phyloP scores from a whole-genome alignment of 2,113 vertebrate species.

The Pipra filicauda region DNA sequence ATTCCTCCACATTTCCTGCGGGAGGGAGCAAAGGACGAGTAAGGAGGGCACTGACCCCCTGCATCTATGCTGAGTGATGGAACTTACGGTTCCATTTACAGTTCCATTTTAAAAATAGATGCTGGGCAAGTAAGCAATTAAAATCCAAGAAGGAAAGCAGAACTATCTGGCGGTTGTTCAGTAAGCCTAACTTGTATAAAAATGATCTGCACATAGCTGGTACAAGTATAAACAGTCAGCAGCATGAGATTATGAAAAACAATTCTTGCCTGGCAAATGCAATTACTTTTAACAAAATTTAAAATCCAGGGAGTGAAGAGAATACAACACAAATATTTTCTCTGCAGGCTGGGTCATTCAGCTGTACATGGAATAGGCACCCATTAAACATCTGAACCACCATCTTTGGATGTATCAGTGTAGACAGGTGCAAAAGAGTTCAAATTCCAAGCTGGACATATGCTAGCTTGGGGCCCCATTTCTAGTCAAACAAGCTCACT shows the following conservation, averaged over 20 bases:
- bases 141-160: slow-evolving; percentile 65
- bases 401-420: rapidly evolving
- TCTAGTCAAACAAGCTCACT: not conserved
- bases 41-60: not conserved
- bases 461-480: not conserved
- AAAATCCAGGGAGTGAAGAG: not conserved
- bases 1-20: not conserved
- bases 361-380: not conserved
- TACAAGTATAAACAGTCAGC: slow-evolving; percentile 55
- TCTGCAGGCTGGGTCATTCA: not conserved
- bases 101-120: slow-evolving; percentile 61
- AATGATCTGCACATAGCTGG: slow-evolving; percentile 50
- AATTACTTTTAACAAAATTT: slow-evolving; percentile 44
- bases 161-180: slow-evolving; percentile 59
- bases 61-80: slow-evolving; percentile 13
- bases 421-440: slow-evolving; percentile 7
- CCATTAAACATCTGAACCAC: not conserved
- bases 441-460: not conserved
- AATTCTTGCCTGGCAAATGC: slow-evolving; percentile 48
- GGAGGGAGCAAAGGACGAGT: not conserved
- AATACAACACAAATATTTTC: not conserved
- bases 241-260: slow-evolving; percentile 46
- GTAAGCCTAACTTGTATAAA: slow-evolving; percentile 54
- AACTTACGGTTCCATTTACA: slow-evolving; percentile 48
- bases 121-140: slow-evolving; percentile 58